phyloP scores from a whole-genome alignment of 2,113 vertebrate genomes.

The Lethenteron reissneri region DNA sequence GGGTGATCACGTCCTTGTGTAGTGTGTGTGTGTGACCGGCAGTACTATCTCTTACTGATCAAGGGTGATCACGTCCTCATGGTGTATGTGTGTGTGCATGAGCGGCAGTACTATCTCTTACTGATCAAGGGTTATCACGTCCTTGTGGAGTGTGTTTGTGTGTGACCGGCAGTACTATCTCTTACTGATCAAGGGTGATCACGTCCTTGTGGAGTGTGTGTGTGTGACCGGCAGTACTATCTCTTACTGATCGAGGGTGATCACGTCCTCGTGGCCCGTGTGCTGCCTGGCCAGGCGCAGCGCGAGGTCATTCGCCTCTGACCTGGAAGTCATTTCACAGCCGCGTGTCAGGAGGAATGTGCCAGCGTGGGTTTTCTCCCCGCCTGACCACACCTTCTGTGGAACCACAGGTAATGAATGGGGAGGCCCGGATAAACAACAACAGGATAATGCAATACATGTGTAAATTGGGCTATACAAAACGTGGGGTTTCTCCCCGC shows the following conservation, averaged over 20 bases:
- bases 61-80: no score
- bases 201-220: no score
- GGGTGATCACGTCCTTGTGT: conserved; percentile 14
- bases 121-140: conserved; percentile 83
- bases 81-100: no score
- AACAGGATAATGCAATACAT: no score
- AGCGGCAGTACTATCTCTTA: conserved; percentile 26
- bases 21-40: conserved; percentile 25
- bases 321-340: conserved; percentile 24
- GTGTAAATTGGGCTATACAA: no score
- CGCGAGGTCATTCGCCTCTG: conserved; percentile 91
- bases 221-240: background rate
- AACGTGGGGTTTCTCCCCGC: no score
- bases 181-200: conserved; percentile 70
- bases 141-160: conserved; percentile 37
- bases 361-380: no score
- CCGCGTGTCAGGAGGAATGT: no score
- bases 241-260: conserved; percentile 84
- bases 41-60: no score
- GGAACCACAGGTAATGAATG: no score
- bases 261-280: conserved; percentile 52
- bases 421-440: no score
- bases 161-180: conserved; percentile 9
- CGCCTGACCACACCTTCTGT: no score
- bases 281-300: conserved; percentile 58